Percentiles rank a stretch among this genome's conserved stretches.
These are phyloP conservation scores for Erythrocercus mccallii DNA, from an alignment of 2,113 vertebrate species.

Conservation along the genomic window DNA sequence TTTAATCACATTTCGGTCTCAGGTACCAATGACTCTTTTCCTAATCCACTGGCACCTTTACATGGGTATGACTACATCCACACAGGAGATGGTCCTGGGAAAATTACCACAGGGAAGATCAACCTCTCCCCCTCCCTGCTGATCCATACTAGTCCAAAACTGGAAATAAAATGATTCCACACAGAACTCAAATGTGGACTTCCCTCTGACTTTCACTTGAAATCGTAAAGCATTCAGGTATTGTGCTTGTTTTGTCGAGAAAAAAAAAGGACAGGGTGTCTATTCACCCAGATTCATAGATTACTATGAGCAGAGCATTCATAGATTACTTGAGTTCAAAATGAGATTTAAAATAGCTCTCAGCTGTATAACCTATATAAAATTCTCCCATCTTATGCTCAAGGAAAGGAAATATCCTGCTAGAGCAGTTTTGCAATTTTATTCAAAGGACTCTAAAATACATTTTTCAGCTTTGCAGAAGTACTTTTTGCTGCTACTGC, in stretches of 20 bases:
- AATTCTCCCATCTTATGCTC: background rate
- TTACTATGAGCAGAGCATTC: too few relatives aligned
- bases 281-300: background rate
- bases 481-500: slow-evolving; percentile 24
- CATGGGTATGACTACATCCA: background rate
- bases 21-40: background rate
- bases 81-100: background rate
- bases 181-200: background rate
- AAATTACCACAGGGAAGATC: background rate
- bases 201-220: background rate
- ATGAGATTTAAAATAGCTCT: background rate
- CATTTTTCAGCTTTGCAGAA: slow-evolving; percentile 43
- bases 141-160: background rate
- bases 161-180: background rate
- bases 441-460: slow-evolving; percentile 50
- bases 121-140: background rate
- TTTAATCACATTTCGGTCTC: background rate
- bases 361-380: background rate
- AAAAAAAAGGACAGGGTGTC: background rate
- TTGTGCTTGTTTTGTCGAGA: background rate
- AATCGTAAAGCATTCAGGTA: background rate
- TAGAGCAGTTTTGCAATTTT: slow-evolving; percentile 20
- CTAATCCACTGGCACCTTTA: background rate
- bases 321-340: background rate
- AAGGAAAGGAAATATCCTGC: background rate